These are phyloP conservation scores for Leptinotarsa haldemani DNA, from an alignment of 2,888 invertebrate species.

Conservation along the genomic window DNA sequence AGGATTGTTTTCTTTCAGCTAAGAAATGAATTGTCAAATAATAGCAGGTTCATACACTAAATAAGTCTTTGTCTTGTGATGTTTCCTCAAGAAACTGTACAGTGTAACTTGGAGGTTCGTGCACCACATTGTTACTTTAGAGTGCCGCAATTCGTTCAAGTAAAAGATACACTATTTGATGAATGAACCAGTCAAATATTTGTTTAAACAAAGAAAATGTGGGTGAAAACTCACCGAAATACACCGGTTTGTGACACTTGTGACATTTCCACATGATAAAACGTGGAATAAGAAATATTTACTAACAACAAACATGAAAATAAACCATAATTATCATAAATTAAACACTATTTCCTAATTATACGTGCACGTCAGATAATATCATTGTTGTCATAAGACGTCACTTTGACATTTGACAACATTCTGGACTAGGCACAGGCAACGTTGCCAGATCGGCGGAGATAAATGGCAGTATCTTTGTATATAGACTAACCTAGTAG, in stretches of 20 bases:
- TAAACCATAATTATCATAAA: conserved; percentile 23
- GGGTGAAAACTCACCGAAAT: conserved; percentile 73
- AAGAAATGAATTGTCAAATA: too few relatives aligned
- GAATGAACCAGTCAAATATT: too few relatives aligned
- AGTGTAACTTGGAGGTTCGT: too few relatives aligned
- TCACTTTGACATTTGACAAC: not conserved
- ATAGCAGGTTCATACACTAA: too few relatives aligned
- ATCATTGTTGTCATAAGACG: conserved; percentile 23
- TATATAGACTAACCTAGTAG: too few relatives aligned
- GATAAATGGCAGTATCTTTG: too few relatives aligned
- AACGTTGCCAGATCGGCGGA: not conserved
- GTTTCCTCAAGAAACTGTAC: too few relatives aligned
- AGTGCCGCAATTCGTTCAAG: too few relatives aligned
- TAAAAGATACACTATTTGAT: too few relatives aligned
- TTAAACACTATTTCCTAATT: conserved; percentile 10
- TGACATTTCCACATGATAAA: conserved; percentile 82
- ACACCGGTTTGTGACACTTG: conserved; percentile 84
- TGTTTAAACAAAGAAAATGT: conserved; percentile 24
- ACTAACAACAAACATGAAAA: conserved; percentile 19
- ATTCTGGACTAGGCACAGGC: not conserved
- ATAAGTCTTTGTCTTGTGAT: too few relatives aligned
- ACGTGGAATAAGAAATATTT: conserved; percentile 22
- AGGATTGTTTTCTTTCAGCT: conserved; percentile 88
- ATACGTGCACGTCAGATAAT: conserved; percentile 33
- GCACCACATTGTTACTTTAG: too few relatives aligned